Percentiles rank a stretch among this genome's conserved stretches.
Conservation (phyloP, 2,797 vertebrate species). For the Vespertilio murinus region DNA sequence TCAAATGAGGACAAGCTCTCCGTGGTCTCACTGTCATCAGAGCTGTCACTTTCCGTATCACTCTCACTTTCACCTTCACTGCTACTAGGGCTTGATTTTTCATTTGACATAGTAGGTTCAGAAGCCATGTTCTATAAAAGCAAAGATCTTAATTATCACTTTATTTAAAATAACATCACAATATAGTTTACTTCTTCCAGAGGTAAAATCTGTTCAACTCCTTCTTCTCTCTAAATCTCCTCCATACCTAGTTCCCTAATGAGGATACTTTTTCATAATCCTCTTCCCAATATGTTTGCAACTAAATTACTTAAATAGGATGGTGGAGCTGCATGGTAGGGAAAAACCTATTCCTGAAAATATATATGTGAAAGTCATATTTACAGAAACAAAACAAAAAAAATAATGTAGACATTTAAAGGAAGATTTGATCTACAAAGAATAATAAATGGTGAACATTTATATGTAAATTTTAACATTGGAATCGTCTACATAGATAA, state of each 20-base stretch:
- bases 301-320: neutral
- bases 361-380: neutral
- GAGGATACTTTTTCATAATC: neutral
- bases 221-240: neutral
- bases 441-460: neutral
- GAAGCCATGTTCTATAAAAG: slow-evolving; percentile 69
- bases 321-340: neutral
- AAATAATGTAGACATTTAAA: neutral
- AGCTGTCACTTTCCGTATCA: neutral
- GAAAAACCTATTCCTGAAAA: neutral
- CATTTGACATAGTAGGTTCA: neutral
- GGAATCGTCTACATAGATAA: neutral
- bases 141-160: neutral
- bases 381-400: neutral
- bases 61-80: neutral
- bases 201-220: neutral
- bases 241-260: neutral
- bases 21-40: rapidly evolving
- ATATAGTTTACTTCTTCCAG: neutral
- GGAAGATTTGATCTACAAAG: neutral
- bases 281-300: neutral
- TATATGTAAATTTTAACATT: neutral
- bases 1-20: slow-evolving; percentile 14
- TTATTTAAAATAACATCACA: neutral
- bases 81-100: neutral